Percentiles rank a stretch among this genome's conserved stretches.
phyloP scores from a whole-genome alignment of 2,888 invertebrate species.

The Acronicta leporina region DNA sequence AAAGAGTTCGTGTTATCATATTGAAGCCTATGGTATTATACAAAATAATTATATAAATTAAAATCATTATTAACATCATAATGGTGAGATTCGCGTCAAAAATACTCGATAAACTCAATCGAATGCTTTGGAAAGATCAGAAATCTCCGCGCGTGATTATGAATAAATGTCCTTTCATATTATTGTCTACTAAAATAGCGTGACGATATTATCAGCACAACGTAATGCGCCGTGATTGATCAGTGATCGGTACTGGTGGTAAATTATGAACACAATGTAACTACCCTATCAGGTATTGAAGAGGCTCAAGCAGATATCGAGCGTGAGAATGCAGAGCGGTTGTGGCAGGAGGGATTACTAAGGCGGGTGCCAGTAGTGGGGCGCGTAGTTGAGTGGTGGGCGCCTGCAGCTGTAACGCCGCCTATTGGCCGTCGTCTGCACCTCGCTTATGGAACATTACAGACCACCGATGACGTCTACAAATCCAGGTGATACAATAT shows the following conservation, averaged over 20 bases:
- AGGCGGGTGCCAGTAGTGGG: conserved; percentile 98
- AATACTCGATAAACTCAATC: not conserved
- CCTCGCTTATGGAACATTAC: conserved; percentile 93
- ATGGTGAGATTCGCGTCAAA: not conserved
- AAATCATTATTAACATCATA: not conserved
- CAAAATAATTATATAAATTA: no score
- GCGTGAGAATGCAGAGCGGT: conserved; percentile 95
- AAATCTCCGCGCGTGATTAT: no score
- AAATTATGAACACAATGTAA: not conserved
- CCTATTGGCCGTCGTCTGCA: conserved; percentile 93
- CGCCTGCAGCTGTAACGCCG: conserved; percentile 90
- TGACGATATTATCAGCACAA: no score
- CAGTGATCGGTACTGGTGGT: no score
- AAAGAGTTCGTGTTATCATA: no score
- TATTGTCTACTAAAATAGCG: no score
- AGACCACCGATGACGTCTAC: conserved; percentile 84
- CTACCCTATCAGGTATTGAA: conserved; percentile 93
- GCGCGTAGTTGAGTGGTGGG: conserved; percentile 98
- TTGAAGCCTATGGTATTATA: no score
- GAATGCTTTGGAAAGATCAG: not conserved
- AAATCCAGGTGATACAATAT: not conserved
- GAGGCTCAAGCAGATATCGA: conserved; percentile 97
- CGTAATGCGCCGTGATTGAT: no score
- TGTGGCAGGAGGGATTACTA: conserved; percentile 98
- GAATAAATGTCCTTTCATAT: no score